These are phyloP conservation scores for Noturus placidus DNA, from an alignment of 2,113 vertebrate species.

Conservation along the genomic window DNA sequence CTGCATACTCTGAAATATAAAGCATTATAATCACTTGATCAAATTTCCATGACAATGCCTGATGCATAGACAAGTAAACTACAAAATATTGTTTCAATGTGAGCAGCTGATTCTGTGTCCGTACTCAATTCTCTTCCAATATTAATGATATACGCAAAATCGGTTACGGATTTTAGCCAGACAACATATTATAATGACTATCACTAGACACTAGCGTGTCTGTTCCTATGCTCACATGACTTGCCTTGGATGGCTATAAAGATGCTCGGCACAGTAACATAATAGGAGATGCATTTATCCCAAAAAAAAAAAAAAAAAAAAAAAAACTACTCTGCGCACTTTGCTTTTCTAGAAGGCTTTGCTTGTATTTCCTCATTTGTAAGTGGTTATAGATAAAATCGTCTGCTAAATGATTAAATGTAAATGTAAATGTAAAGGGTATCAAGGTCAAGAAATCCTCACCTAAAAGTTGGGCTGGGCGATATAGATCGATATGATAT, in stretches of 20 bases:
- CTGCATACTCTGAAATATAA: background rate
- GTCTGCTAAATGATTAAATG: too few relatives aligned
- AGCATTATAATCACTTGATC: background rate
- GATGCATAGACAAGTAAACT: background rate
- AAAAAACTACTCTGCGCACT: too few relatives aligned
- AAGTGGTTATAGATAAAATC: too few relatives aligned
- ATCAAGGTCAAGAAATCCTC: background rate
- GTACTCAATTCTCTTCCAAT: background rate
- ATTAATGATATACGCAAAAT: background rate
- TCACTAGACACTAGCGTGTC: too few relatives aligned
- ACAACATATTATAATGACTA: slow-evolving; percentile 49
- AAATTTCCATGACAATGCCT: background rate
- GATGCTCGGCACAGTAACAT: background rate
- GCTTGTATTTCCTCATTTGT: too few relatives aligned
- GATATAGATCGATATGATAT: too few relatives aligned
- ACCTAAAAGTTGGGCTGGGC: background rate
- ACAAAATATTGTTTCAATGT: background rate
- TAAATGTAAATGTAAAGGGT: background rate
- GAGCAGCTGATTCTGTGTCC: background rate
- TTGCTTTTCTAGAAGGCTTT: too few relatives aligned
- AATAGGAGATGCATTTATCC: background rate
- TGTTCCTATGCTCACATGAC: slow-evolving; percentile 22
- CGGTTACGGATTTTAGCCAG: background rate
- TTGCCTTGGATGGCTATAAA: background rate
- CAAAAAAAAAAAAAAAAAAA: too few relatives aligned